A percentile compares a stretch with the other conserved stretches of the same genome.
Conservation (phyloP, 2,113 vertebrate genomes). For the Paradoxurus hermaphroditus region DNA sequence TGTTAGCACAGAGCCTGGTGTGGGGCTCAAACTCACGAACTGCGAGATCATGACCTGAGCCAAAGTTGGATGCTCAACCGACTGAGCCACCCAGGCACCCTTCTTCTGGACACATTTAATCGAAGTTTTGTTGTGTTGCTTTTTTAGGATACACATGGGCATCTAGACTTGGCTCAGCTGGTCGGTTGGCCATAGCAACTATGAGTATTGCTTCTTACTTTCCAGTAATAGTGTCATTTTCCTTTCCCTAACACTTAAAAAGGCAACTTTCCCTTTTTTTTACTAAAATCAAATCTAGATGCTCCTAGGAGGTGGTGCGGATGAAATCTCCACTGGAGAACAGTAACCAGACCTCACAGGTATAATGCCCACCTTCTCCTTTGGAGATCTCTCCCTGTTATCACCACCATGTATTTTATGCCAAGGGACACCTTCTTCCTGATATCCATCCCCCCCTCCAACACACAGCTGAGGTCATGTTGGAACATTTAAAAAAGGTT, state of each 20-base stretch:
- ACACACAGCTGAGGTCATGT: not conserved
- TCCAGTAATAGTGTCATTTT: not conserved
- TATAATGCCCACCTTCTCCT: accelerated
- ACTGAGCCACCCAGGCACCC: too few relatives aligned
- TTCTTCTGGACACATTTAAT: not conserved
- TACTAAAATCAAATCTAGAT: not conserved
- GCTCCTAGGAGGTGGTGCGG: not conserved
- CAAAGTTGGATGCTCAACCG: too few relatives aligned
- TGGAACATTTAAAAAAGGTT: not conserved
- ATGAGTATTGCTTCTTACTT: not conserved
- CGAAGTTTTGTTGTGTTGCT: not conserved
- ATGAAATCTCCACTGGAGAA: not conserved
- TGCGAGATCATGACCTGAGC: too few relatives aligned
- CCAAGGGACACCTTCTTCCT: not conserved
- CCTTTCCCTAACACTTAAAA: not conserved
- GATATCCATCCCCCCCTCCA: not conserved
- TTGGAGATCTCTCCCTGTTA: accelerated
- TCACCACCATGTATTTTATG: not conserved
- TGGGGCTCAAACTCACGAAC: too few relatives aligned
- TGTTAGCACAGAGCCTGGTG: too few relatives aligned
- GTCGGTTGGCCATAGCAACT: not conserved
- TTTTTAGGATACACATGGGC: not conserved
- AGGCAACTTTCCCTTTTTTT: not conserved
- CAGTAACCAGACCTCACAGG: accelerated
- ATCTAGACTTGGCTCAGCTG: not conserved